Evolutionary conservation across 2,797 vertebrate species (phyloP).

Genomic region (Eulemur rubriventer): DNA sequence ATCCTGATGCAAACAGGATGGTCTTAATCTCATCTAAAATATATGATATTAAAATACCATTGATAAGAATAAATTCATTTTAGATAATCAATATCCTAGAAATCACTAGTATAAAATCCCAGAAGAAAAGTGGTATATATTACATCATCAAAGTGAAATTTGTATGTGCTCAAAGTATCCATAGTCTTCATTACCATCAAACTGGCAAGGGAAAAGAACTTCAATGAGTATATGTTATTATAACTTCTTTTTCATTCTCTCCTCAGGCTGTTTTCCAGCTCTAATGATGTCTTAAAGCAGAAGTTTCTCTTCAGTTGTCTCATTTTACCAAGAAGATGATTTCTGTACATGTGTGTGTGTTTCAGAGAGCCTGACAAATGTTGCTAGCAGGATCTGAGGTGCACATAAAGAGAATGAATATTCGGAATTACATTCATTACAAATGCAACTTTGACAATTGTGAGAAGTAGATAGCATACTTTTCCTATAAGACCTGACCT

Average conservation of each 20-base stretch:
- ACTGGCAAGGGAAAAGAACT: background rate
- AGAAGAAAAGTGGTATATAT: background rate
- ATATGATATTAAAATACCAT: background rate
- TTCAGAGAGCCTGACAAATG: background rate
- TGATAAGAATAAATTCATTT: constrained; percentile 13
- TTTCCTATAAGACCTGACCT: background rate
- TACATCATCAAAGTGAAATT: background rate
- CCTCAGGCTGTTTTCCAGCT: constrained; percentile 52
- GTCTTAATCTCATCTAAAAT: constrained; percentile 32
- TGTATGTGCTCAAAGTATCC: background rate
- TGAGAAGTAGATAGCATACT: accelerated
- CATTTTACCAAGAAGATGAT: background rate
- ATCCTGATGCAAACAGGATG: constrained; percentile 17
- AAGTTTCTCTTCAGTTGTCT: constrained; percentile 42
- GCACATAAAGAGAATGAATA: background rate
- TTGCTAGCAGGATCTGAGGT: background rate
- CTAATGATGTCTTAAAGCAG: background rate
- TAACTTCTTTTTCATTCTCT: constrained; percentile 45
- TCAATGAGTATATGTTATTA: background rate
- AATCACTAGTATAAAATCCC: background rate
- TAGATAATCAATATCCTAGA: background rate
- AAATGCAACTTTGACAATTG: background rate
- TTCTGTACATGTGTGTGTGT: background rate
- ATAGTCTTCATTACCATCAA: background rate
- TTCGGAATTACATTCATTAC: background rate